Percentiles rank a stretch among this genome's conserved stretches.
phyloP scores from a whole-genome alignment of 2,888 invertebrate genomes.

The Sussaba pulchella region DNA sequence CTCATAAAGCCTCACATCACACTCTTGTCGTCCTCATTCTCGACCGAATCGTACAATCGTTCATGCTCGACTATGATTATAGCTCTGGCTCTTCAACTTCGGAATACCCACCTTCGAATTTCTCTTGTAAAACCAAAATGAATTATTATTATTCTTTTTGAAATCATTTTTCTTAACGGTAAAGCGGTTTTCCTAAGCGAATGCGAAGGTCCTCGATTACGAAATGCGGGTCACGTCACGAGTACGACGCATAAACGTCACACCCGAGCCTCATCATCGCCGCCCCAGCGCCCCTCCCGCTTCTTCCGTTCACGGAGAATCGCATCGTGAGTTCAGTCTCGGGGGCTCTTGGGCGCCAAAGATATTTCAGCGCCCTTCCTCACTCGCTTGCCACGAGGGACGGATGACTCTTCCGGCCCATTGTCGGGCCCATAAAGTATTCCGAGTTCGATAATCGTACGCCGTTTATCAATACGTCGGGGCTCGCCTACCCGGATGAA shows the following conservation, averaged over 20 bases:
- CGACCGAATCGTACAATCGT: no score
- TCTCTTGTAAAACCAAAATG: no score
- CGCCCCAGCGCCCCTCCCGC: no score
- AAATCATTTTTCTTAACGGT: no score
- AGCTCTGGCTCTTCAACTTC: no score
- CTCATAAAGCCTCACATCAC: no score
- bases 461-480: conserved; percentile 67
- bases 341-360: conserved; percentile 1
- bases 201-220: neutral
- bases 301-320: conserved; percentile 22
- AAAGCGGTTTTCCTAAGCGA: no score
- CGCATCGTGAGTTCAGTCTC: conserved; percentile 36
- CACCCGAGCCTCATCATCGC: neutral
- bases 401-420: conserved; percentile 63
- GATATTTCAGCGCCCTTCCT: conserved; percentile 12
- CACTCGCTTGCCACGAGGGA: conserved; percentile 29
- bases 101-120: no score
- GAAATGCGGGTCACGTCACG: neutral
- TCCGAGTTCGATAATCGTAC: conserved; percentile 64
- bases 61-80: no score
- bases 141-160: no score
- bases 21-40: no score
- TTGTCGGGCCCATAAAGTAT: conserved; percentile 63
- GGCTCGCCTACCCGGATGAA: conserved; percentile 53
- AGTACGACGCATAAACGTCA: conserved; percentile 30